Conservation (phyloP, 2,888 invertebrate genomes). For the Melolontha melolontha region DNA sequence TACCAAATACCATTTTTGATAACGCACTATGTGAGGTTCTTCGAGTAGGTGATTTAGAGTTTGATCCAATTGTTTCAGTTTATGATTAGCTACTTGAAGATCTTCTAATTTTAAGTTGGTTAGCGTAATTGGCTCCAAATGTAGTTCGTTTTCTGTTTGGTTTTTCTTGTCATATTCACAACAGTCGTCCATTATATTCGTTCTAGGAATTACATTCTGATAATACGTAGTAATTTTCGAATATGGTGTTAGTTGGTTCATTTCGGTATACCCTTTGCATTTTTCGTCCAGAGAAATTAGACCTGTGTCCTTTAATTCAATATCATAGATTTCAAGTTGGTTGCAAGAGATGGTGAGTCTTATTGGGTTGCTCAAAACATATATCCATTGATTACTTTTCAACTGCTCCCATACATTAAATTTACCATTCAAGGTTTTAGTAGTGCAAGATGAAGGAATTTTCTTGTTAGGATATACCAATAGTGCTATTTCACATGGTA, state of each 20-base stretch:
- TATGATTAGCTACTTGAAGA: conserved; percentile 5
- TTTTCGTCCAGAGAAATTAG: neutral
- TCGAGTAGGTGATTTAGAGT: neutral
- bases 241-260: conserved; percentile 11
- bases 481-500: conserved; percentile 12
- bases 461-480: too few relatives aligned
- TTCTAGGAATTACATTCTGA: conserved; percentile 1
- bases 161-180: conserved; percentile 7
- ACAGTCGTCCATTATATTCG: conserved; percentile 7
- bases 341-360: conserved; percentile 12
- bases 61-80: neutral
- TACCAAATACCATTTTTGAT: conserved; percentile 12
- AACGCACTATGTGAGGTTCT: conserved; percentile 21
- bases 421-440: neutral
- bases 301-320: conserved; percentile 3
- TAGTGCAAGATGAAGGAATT: neutral
- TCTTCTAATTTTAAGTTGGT: conserved; percentile 19
- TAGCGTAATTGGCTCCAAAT: conserved; percentile 15
- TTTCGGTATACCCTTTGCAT: conserved; percentile 18
- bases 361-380: conserved; percentile 1
- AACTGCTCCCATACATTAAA: conserved; percentile 9
- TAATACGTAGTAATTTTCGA: conserved; percentile 14
- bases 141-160: neutral
- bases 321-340: neutral
- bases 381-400: conserved; percentile 9